Base-by-base conservation (phyloP, 2,113 vertebrate species). In the Sprattus sprattus region DNA sequence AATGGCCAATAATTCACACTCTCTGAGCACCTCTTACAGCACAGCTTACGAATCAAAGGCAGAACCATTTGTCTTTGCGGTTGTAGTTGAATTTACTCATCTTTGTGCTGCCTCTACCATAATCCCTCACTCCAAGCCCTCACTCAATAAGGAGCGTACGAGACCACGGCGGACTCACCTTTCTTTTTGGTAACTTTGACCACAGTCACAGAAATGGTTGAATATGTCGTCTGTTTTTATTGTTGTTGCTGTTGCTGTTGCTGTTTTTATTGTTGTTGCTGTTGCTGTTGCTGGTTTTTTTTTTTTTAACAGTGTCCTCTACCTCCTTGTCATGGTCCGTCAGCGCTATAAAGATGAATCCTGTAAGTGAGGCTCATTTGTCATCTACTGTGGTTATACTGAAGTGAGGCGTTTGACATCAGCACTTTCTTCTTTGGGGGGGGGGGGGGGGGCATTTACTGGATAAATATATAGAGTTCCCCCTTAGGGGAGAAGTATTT, bases 121-220 rank as follows among this genome's bases (percentile, higher is more conserved):
- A 78, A 64, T 87, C 83, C 85, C 46, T 83, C 75, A 75, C 67
- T 75, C 75, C 64, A 80, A 75, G 83, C 81, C 82, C 75, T 82
- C n/a, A 47, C 67, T 75, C 67, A 78, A 67, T 88, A 67, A 78
- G 52, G 47, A 44, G 44, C 83, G 85, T 45, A 82, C 82, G 18
- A 45, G 89, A 83, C 85, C 80, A 49, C 44, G 32, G 52, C 47
- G 64, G 67, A 6, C 47, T 82, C 83, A 86, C 81, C 82, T 86
- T 81, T 67, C 39, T 50, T 84, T 45, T 67, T 60, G 0, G 0
- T 20, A 5, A 60, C 25, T 84, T 83, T 71, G 78, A 84, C 54
- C 18, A 11, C 47, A 49, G 47, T 49, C 52, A 78, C 71, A 78
- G 13, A 78, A 78, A 78, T 4, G 10, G 71, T 15, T 67, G n/a